phyloP scores from a whole-genome alignment of 1,140 invertebrate species.

The Battus philenor region DNA sequence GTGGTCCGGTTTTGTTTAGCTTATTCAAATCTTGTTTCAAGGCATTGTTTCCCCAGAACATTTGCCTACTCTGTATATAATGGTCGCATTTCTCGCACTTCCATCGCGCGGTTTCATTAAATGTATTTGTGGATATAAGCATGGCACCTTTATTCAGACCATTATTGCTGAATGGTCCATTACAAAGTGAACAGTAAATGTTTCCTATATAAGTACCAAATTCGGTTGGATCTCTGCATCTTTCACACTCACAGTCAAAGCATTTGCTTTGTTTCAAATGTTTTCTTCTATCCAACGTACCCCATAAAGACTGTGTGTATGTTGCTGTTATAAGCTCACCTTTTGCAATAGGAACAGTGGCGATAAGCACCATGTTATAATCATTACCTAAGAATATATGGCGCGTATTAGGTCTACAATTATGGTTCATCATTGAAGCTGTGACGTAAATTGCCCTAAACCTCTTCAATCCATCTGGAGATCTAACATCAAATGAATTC shows the following conservation, averaged over 20 bases:
- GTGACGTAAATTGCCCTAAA: slow-evolving; percentile 79
- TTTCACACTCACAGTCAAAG: slow-evolving; percentile 79
- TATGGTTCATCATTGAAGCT: slow-evolving; percentile 80
- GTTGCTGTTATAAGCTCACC: slow-evolving; percentile 80
- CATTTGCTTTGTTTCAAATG: slow-evolving; percentile 80
- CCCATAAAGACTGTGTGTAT: slow-evolving; percentile 81
- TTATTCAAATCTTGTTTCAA: slow-evolving; percentile 78
- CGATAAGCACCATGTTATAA: slow-evolving; percentile 75
- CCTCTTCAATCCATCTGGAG: slow-evolving; percentile 58
- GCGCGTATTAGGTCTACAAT: slow-evolving; percentile 80
- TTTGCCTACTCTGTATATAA: slow-evolving; percentile 74
- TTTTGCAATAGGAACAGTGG: slow-evolving; percentile 79
- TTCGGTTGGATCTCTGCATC: slow-evolving; percentile 81
- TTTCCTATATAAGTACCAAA: slow-evolving; percentile 79
- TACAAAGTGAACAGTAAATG: slow-evolving; percentile 78
- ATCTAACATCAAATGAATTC: slow-evolving; percentile 80
- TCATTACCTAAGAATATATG: slow-evolving; percentile 77
- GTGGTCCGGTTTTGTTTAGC: slow-evolving; percentile 75
- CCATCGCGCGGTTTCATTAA: slow-evolving; percentile 78
- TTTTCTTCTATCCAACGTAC: slow-evolving; percentile 78
- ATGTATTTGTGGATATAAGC: slow-evolving; percentile 77
- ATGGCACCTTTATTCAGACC: slow-evolving; percentile 48
- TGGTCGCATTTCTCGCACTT: slow-evolving; percentile 79
- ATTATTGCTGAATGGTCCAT: slow-evolving; percentile 54
- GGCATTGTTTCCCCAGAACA: slow-evolving; percentile 77